Conservation (phyloP, 2,113 vertebrate genomes). For the Apodemus sylvaticus region DNA sequence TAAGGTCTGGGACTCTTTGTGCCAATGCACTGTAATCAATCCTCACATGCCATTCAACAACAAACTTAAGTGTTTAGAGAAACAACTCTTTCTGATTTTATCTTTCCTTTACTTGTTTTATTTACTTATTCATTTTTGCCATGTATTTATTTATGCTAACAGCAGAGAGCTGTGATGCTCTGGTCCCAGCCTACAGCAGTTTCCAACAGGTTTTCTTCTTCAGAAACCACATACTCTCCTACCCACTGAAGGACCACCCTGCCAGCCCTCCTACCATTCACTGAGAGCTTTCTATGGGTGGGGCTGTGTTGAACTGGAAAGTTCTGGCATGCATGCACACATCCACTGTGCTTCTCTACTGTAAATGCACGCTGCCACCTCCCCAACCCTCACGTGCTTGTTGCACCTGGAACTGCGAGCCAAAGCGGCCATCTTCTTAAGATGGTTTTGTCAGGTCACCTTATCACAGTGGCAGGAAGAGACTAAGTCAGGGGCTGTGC, state of each 20-base stretch:
- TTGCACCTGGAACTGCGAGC: background rate
- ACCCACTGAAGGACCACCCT: background rate
- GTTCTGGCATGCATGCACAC: background rate
- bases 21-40: background rate
- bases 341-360: background rate
- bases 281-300: background rate
- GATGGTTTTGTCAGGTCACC: background rate
- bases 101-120: too few species aligned
- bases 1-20: background rate
- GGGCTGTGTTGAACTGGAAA: background rate
- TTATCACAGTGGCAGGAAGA: background rate
- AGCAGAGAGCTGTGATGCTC: background rate
- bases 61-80: background rate
- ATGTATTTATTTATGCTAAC: background rate
- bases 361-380: background rate
- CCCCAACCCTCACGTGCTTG: background rate
- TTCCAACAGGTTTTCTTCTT: constrained; percentile 1
- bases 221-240: background rate
- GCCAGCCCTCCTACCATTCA: background rate
- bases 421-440: background rate
- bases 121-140: background rate
- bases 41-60: background rate
- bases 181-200: background rate
- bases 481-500: background rate
- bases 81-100: background rate